Evolutionary conservation across 2,113 vertebrate genomes (phyloP), one percentile per base, ranked within the genome.

Genomic region (Urocynchramus pylzowi): DNA sequence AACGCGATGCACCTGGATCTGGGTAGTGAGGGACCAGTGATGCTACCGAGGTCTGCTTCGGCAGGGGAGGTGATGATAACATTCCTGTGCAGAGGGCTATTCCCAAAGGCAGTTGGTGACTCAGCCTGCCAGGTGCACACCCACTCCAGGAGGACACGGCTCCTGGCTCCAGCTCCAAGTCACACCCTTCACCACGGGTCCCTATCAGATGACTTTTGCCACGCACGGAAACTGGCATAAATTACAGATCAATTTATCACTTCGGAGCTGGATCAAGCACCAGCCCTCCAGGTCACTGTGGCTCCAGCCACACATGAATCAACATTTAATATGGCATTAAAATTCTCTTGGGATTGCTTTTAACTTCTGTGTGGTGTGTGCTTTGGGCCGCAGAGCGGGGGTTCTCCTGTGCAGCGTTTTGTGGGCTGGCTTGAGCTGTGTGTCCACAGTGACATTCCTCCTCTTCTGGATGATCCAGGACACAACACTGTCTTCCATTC

Each of bases 321-420:
- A 95, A 90, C 80, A 88, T 68, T 97, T 93, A 83, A 80, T n/a
- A 84, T 3, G 19, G 92, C 76, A 93, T 93, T 84, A 96, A 80
- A 87, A 63, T 33, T 71, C 83, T 82, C 93, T 20, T 14, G 27
- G 2, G 2, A 28, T 57, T 44, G 37, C 74, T 93, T 91, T 87
- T 49, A 85, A 67, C 59, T 83, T 73, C 2, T 10, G 35, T 0
- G 0, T n/a, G 12, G 47, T 0, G 7, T 13, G 39, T 22, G 23
- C 18, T 52, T 44, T 14, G 31, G 41, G 16, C 23, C 3, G 7
- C 44, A 76, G 57, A 28, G 27, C 1, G 1, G 20, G 11, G 6
- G 31, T 45, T 79, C 70, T 87, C 22, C 61, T 39, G 30, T 0
- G 35, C 47, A 76, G 37, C 10, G 1, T 52, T 84, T 76, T n/a